These are phyloP conservation scores for Nansenia antarctica DNA, from an alignment of 2,113 vertebrate genomes.

Conservation along the genomic window DNA sequence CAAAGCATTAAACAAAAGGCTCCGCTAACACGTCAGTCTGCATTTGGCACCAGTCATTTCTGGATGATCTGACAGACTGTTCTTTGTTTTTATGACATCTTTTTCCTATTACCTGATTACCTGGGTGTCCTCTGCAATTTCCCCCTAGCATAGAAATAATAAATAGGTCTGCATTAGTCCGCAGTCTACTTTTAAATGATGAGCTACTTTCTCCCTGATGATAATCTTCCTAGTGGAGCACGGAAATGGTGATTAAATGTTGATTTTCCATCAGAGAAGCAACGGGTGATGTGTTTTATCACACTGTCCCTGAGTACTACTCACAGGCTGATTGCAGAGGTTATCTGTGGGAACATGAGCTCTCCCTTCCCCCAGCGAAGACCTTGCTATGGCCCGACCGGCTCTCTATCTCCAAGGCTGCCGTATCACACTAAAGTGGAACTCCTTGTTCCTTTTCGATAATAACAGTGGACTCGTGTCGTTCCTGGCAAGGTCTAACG, in stretches of 20 bases:
- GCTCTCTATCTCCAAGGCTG: background rate
- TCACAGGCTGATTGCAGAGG: slow-evolving; percentile 50
- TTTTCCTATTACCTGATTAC: slow-evolving; percentile 10
- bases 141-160: slow-evolving; percentile 28
- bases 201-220: slow-evolving; percentile 41
- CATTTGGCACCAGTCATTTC: slow-evolving; percentile 26
- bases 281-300: slow-evolving; percentile 44
- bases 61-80: slow-evolving; percentile 10
- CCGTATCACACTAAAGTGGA: slow-evolving; percentile 13
- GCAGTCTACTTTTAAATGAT: slow-evolving; percentile 34
- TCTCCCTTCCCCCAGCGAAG: slow-evolving; percentile 18
- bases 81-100: slow-evolving; percentile 22
- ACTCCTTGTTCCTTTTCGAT: slow-evolving; percentile 19
- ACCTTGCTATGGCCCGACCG: slow-evolving; percentile 20
- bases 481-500: slow-evolving; percentile 18
- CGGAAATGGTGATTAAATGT: slow-evolving; percentile 56
- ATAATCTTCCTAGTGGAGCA: slow-evolving; percentile 46
- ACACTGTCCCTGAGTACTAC: slow-evolving; percentile 29
- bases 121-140: slow-evolving; percentile 10
- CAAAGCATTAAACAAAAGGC: too few relatives aligned
- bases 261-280: slow-evolving; percentile 53
- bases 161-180: slow-evolving; percentile 34
- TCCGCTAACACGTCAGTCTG: too few relatives aligned
- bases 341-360: slow-evolving; percentile 30
- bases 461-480: slow-evolving; percentile 5